Conservation (phyloP, 2,797 vertebrate genomes). For the Rousettus madagascariensis region DNA sequence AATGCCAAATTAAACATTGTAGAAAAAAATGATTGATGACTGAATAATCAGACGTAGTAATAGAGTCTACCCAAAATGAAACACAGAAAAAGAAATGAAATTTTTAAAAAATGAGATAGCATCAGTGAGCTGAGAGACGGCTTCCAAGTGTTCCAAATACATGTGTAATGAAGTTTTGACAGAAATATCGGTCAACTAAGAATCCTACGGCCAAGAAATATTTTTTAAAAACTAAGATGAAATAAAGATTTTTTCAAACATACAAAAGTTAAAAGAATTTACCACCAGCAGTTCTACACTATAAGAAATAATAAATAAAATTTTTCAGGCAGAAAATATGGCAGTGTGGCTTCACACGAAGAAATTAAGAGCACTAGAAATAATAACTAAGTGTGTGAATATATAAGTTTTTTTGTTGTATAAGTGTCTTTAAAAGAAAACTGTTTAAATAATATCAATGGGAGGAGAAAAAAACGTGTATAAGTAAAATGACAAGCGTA, state of each 20-base stretch:
- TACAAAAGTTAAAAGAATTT: neutral
- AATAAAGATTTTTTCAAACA: neutral
- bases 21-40: neutral
- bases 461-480: neutral
- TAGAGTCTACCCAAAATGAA: neutral
- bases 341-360: neutral
- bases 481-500: neutral
- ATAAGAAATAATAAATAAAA: neutral
- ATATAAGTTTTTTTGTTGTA: neutral
- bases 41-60: neutral
- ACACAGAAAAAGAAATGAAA: neutral
- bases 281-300: neutral
- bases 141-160: neutral
- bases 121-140: neutral
- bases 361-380: neutral
- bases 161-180: neutral
- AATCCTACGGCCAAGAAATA: neutral
- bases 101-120: neutral
- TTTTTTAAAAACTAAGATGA: neutral
- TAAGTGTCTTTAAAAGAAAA: neutral
- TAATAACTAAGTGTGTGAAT: neutral
- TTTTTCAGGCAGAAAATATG: neutral
- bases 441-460: neutral
- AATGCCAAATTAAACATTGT: neutral
- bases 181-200: neutral